Percentiles rank a stretch among this genome's conserved stretches.
Conservation (phyloP, 2,113 vertebrate genomes). For the Toxostoma redivivum region DNA sequence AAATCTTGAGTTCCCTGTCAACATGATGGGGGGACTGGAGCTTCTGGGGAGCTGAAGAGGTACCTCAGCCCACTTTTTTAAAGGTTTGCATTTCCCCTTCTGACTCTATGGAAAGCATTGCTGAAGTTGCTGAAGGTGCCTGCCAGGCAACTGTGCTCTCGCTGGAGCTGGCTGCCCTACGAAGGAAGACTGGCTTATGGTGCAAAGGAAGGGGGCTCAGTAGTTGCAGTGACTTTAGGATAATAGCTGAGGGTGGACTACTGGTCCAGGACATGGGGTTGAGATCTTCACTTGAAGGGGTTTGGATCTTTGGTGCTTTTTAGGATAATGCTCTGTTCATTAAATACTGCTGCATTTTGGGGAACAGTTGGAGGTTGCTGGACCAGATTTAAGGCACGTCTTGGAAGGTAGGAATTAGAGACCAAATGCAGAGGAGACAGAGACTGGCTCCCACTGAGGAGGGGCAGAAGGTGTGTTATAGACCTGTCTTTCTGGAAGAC, state of each 20-base stretch:
- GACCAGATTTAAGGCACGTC: background rate
- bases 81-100: background rate
- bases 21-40: fast-evolving
- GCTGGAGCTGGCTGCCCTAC: background rate
- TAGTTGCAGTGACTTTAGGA: background rate
- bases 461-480: background rate
- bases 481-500: background rate
- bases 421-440: background rate
- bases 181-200: background rate
- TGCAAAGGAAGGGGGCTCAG: background rate
- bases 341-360: background rate
- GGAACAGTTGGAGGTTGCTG: background rate
- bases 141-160: background rate
- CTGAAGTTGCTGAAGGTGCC: background rate
- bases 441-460: background rate
- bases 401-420: background rate
- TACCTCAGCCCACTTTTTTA: background rate
- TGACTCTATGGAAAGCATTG: background rate
- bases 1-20: background rate
- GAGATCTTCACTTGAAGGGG: background rate
- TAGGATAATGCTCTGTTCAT: background rate
- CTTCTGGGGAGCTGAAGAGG: background rate
- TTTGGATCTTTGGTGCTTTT: background rate
- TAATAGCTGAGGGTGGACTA: background rate
- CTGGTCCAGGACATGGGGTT: fast-evolving